phyloP scores from a whole-genome alignment of 2,113 vertebrate species.

The Condylura cristata region DNA sequence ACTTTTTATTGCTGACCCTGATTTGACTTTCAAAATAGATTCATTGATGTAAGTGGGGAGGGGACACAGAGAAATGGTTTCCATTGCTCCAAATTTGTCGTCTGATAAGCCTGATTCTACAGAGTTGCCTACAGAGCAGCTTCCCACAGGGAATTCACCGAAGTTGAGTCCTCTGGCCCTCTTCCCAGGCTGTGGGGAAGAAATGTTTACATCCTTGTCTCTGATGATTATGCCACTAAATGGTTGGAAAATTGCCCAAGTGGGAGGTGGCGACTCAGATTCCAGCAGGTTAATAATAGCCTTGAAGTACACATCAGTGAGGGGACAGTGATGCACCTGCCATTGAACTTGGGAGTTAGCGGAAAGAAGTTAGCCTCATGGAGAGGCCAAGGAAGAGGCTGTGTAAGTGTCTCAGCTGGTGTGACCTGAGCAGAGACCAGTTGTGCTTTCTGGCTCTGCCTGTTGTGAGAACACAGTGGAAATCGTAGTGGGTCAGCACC shows the following conservation, averaged over 20 bases:
- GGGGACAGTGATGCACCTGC: conserved; percentile 36
- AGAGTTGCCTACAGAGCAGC: conserved; percentile 20
- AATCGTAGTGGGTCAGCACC: not conserved
- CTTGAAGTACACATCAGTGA: not conserved
- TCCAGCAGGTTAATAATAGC: conserved; percentile 62
- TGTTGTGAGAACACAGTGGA: not conserved
- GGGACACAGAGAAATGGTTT: conserved; percentile 14
- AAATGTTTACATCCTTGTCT: conserved; percentile 68
- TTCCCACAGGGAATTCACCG: conserved; percentile 54
- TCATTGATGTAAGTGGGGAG: not conserved
- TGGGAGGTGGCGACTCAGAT: not conserved
- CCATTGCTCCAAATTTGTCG: conserved; percentile 8
- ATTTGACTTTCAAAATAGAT: conserved; percentile 9
- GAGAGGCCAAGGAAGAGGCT: not conserved
- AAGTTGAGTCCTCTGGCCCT: conserved; percentile 53
- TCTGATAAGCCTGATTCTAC: not conserved
- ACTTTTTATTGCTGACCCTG: not conserved
- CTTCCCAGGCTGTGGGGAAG: conserved; percentile 46
- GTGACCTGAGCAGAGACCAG: not conserved
- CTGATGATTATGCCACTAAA: conserved; percentile 60
- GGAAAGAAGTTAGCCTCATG: not conserved
- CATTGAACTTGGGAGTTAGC: not conserved
- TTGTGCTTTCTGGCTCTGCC: conserved; percentile 16
- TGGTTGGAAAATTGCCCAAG: conserved; percentile 57
- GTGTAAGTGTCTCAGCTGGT: not conserved